Percentiles rank a stretch among this genome's conserved stretches.
Evolutionary conservation across 2,888 invertebrate genomes (phyloP).

Genomic region (Lasiommata megera): DNA sequence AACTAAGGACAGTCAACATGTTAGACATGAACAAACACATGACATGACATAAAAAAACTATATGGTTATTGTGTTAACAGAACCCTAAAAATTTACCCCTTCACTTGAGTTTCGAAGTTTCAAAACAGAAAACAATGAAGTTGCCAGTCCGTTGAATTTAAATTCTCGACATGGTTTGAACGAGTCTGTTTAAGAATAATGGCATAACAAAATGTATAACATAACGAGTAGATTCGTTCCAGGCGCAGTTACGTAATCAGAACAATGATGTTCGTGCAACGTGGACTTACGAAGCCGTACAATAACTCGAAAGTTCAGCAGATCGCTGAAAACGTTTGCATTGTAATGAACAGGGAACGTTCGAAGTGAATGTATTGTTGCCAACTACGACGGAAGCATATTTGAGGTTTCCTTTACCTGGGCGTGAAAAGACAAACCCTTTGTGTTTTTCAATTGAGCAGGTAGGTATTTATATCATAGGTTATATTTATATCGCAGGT

Average conservation of each 20-base stretch:
- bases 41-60: no score
- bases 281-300: not conserved
- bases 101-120: no score
- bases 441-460: no score
- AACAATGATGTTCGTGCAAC: slow-evolving; percentile 5
- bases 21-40: no score
- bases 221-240: not conserved
- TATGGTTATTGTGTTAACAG: no score
- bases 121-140: slow-evolving; percentile 11
- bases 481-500: no score
- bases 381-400: no score
- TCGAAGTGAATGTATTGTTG: not conserved
- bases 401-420: not conserved
- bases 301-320: not conserved
- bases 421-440: not conserved
- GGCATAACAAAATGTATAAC: not conserved
- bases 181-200: not conserved
- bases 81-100: no score
- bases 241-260: not conserved
- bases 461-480: no score
- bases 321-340: not conserved
- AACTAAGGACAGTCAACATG: no score
- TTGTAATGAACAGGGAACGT: not conserved
- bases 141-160: slow-evolving; percentile 8
- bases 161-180: slow-evolving; percentile 14